Base-by-base conservation (phyloP, 2,888 invertebrate genomes). In the Coenonympha arcania region DNA sequence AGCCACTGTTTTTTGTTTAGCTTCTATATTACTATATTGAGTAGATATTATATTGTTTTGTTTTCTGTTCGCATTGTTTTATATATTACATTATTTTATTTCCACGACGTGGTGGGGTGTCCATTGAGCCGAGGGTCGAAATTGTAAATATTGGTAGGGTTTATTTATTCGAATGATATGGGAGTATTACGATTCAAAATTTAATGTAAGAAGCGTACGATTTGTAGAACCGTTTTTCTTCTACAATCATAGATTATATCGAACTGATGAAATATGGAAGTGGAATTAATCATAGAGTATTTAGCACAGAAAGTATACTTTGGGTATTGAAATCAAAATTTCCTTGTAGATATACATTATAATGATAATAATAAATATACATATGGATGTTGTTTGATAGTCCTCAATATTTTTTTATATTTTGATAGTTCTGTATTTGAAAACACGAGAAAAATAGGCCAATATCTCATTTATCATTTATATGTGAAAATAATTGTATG, bases 361-460 rank as follows among this genome's bases (percentile, higher is more conserved):
- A 81, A 77, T 79, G 77, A 77, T 80, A 77, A 80, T 76, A 77
- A 78, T 80, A 79, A 81, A 79, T 81, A 83, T 85, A 86, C 82
- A 83, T 79, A 80, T 82, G 79, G 77, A 85, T 82, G 85, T 85
- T 82, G 84, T 84, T 84, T 85, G 83, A 86, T 86, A 85, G 84
- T 86, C 83, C 80, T 84, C 83, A 73, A 86, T 87, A 87, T 86
- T 87, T 87, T 85, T 87, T 87, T 87, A 87, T 87, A 87, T 87
- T 87, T 87, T 87, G 87, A 86, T 87, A 87, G 87, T 86, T 87
- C 87, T 87, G 86, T 87, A 87, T 87, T 83, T 78, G 73, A 79
- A n/a, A 78, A 76, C 79, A 76, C 71, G 76, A 76, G 76, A 75
- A 76, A n/a, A 76, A 82, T 84, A 85, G 77, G 84, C 83, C 85